Evolutionary conservation across 2,797 vertebrate species (phyloP), one percentile per base, ranked within the genome.

Genomic region (Neoniphon sammara): DNA sequence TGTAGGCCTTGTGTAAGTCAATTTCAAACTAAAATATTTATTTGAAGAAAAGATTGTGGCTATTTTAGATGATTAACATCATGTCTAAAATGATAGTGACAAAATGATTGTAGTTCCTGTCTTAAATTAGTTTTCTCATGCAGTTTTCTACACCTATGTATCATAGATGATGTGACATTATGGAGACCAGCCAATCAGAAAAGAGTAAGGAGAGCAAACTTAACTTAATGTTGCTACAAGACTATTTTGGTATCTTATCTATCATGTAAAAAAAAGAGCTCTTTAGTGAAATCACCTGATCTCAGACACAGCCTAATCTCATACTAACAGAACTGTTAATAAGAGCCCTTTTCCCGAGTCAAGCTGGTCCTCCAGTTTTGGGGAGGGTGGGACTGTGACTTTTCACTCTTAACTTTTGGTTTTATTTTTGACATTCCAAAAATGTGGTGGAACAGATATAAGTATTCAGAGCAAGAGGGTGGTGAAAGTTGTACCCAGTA

Each of bases 401-500:
- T 66, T 66, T 17, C 69, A 54, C 9, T 25, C 42, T 71, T 61
- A 61, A 53, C 47, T 80, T 56, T 76, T 57, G 30, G 0, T 78
- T 85, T 81, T 82, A 70, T 81, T 91, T 81, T 80, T n/a, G 55
- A 81, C 70, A 65, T 50, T 78, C 20, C 39, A 44, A 7, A n/a
- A 25, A 69, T 42, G 58, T 44, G 31, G 25, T 49, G 47, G 36
- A 63, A 55, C 44, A 75, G 47, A 75, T 65, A 61, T 61, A 44
- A 66, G 64, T 18, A 1, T 56, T 55, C 18, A 20, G 62, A 67
- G 25, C 8, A 39, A 39, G 54, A 83, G 61, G 82, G 77, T 88
- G 87, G 83, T 85, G 88, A 89, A 90, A 88, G 89, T 87, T 92
- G 86, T 91, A 91, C 92, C 78, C 80, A 78, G 70, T 75, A 76